Conservation (phyloP, 1,140 invertebrate genomes). For the Drosophila busckii region DNA sequence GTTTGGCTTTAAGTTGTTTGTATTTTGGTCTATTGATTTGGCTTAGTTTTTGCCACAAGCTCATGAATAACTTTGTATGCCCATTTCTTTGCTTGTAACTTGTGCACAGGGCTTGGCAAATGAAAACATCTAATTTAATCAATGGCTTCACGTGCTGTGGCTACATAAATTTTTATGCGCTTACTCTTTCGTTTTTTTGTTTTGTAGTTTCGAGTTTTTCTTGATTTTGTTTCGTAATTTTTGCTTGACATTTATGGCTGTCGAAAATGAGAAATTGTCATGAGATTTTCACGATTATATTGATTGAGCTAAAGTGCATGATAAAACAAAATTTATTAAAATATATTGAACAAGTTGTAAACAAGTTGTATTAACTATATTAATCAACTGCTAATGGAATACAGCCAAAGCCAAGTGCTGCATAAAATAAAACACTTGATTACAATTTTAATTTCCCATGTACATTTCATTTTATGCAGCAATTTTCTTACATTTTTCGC, state of each 20-base stretch:
- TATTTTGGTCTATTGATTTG: constrained; percentile 41
- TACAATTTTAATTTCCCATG: constrained; percentile 9
- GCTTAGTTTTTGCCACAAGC: constrained; percentile 37
- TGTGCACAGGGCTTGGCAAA: constrained; percentile 47
- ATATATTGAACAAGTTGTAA: too few relatives aligned
- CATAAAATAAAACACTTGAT: too few relatives aligned
- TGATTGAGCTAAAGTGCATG: too few relatives aligned
- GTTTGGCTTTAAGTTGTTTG: constrained; percentile 24
- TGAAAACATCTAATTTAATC: constrained; percentile 67
- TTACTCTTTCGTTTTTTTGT: constrained; percentile 21
- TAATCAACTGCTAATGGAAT: too few relatives aligned
- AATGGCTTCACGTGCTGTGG: constrained; percentile 71
- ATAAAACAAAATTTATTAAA: too few relatives aligned
- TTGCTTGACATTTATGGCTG: constrained; percentile 55
- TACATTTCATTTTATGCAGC: constrained; percentile 50
- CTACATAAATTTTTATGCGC: constrained; percentile 59
- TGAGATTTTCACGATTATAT: too few relatives aligned
- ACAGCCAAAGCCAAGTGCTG: too few relatives aligned
- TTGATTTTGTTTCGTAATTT: constrained; percentile 61
- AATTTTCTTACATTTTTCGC: constrained; percentile 39
- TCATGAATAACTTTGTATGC: constrained; percentile 73
- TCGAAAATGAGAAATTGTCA: constrained; percentile 54
- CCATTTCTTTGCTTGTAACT: constrained; percentile 34
- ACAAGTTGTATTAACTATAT: too few relatives aligned
- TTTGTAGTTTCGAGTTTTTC: constrained; percentile 22